These are phyloP conservation scores for Ceratina calcarata DNA, from an alignment of 1,140 invertebrate species.

Conservation along the genomic window DNA sequence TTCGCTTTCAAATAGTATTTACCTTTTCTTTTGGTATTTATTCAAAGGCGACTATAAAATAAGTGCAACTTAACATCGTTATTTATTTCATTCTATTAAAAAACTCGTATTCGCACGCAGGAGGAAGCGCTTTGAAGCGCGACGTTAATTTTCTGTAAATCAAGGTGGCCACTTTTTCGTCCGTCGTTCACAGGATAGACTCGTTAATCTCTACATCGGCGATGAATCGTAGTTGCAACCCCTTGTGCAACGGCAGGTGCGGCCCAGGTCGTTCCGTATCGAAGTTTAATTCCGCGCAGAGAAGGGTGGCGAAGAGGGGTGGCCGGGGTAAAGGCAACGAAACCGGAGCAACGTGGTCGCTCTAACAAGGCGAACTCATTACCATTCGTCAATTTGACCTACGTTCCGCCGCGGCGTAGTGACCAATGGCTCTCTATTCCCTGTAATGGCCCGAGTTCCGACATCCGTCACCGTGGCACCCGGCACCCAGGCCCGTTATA, in stretches of 20 bases:
- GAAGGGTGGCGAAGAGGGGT: conserved; percentile 22
- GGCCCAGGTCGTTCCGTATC: conserved; percentile 47
- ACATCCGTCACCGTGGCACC: conserved; percentile 78
- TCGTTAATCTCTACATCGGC: conserved; percentile 59
- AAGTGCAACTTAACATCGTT: too few relatives aligned
- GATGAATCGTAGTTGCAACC: conserved; percentile 59
- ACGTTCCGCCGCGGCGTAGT: conserved; percentile 75
- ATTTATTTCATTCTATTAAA: too few relatives aligned
- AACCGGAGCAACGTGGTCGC: conserved; percentile 68
- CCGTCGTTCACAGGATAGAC: too few relatives aligned
- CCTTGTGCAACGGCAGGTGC: conserved; percentile 49
- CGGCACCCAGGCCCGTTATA: conserved; percentile 71
- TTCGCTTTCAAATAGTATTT: too few relatives aligned
- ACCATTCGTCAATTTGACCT: conserved; percentile 81
- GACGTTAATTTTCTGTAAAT: too few relatives aligned
- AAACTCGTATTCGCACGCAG: too few relatives aligned
- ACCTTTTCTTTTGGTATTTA: too few relatives aligned
- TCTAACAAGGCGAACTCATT: conserved; percentile 80
- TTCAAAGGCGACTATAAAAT: too few relatives aligned
- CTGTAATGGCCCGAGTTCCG: conserved; percentile 77
- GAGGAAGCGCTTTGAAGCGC: too few relatives aligned
- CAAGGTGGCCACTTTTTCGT: too few relatives aligned
- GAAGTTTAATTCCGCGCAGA: conserved; percentile 60
- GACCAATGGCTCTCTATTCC: conserved; percentile 81
- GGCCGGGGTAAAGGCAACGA: conserved; percentile 5